These are phyloP conservation scores for Nematostella vectensis DNA, from an alignment of 92 coral and sea anemone species.

Conservation along the genomic window DNA sequence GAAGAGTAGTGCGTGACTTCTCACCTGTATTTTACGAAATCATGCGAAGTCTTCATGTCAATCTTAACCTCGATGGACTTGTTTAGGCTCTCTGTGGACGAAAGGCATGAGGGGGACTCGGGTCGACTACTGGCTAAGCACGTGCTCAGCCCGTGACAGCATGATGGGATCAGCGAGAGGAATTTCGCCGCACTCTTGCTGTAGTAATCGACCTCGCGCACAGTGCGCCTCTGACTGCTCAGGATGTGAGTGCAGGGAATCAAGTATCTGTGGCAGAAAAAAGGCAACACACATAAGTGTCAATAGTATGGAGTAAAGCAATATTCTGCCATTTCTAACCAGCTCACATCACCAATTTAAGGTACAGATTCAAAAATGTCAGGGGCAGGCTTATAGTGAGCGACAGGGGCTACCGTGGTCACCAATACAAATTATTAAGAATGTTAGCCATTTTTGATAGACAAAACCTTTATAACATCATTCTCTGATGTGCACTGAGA, in stretches of 20 bases:
- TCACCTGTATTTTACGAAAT: slow-evolving; percentile 49
- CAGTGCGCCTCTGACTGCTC: slow-evolving; percentile 87
- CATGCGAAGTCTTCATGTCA: slow-evolving; percentile 58
- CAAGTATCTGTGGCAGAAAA: slow-evolving; percentile 67
- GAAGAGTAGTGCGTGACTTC: too few relatives aligned
- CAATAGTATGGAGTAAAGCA: neutral
- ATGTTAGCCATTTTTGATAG: too few relatives aligned
- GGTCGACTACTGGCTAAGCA: slow-evolving; percentile 13
- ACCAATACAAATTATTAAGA: too few relatives aligned
- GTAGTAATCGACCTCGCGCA: slow-evolving; percentile 89
- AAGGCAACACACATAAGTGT: neutral
- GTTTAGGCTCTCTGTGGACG: slow-evolving; percentile 57
- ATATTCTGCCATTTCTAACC: neutral
- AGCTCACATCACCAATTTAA: too few relatives aligned
- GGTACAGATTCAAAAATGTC: too few relatives aligned
- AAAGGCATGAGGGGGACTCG: slow-evolving; percentile 45
- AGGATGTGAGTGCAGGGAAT: slow-evolving; percentile 89
- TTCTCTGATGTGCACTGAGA: too few relatives aligned
- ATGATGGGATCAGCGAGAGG: slow-evolving; percentile 80
- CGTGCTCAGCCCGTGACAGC: slow-evolving; percentile 51
- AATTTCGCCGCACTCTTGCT: slow-evolving; percentile 94
- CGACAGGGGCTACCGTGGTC: too few relatives aligned
- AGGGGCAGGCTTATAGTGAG: too few relatives aligned
- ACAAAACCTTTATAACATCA: too few relatives aligned
- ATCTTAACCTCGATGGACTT: slow-evolving; percentile 52